phyloP scores from a whole-genome alignment of 2,888 invertebrate genomes.

The Sarcophaga subvicina region DNA sequence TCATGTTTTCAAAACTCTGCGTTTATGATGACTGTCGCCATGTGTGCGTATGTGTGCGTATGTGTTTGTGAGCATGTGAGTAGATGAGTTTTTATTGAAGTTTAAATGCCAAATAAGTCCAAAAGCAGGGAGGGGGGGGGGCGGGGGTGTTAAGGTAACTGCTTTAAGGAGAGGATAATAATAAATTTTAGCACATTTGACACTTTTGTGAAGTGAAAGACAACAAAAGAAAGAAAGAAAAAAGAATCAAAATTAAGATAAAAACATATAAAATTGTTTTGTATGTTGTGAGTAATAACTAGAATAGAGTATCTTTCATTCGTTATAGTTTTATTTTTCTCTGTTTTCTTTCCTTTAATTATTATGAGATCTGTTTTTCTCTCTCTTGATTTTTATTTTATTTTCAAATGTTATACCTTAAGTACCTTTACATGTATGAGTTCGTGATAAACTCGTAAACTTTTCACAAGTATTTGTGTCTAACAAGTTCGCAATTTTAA shows the following conservation, averaged over 20 bases:
- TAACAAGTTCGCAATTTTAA: constrained; percentile 64
- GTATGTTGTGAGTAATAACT: too few relatives aligned
- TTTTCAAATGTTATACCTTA: constrained; percentile 50
- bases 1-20: constrained; percentile 21
- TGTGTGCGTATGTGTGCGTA: too few relatives aligned
- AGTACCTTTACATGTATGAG: constrained; percentile 57
- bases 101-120: background rate
- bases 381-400: constrained; percentile 18
- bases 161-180: background rate
- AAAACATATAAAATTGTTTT: too few relatives aligned
- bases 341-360: background rate
- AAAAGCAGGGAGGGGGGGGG: background rate
- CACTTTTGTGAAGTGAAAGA: background rate
- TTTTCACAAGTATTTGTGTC: constrained; percentile 62
- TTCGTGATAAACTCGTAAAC: constrained; percentile 61
- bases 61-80: too few relatives aligned
- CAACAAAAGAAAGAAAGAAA: too few relatives aligned
- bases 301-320: too few relatives aligned
- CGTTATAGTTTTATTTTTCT: background rate
- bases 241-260: too few relatives aligned
- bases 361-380: background rate
- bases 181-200: background rate
- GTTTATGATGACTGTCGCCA: background rate
- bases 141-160: background rate
- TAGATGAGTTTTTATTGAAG: constrained; percentile 6